phyloP scores from a whole-genome alignment of 2,888 invertebrate genomes.

The Allygus modestus region DNA sequence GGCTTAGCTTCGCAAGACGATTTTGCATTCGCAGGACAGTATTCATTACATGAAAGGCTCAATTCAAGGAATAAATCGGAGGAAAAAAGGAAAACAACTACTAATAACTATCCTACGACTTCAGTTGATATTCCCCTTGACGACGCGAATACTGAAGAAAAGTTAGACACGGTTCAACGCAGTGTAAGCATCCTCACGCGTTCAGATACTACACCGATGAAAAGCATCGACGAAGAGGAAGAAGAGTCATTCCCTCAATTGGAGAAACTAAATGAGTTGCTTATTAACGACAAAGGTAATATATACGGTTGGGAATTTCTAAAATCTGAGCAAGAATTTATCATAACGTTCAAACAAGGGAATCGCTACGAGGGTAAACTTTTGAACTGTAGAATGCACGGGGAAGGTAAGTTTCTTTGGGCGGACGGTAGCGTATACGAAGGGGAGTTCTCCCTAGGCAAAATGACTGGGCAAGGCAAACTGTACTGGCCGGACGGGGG shows the following conservation, averaged over 20 bases:
- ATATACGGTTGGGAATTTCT: constrained; percentile 46
- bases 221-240: background rate
- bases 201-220: background rate
- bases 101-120: no score
- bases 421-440: constrained; percentile 59
- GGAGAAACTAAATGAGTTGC: background rate
- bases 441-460: constrained; percentile 47
- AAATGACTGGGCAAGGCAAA: constrained; percentile 59
- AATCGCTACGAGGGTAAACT: constrained; percentile 56
- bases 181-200: background rate
- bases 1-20: no score
- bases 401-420: constrained; percentile 59
- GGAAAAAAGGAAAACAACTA: no score
- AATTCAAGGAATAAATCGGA: no score
- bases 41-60: background rate
- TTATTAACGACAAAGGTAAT: background rate
- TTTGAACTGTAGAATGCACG: constrained; percentile 60
- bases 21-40: no score
- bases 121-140: no score
- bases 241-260: background rate
- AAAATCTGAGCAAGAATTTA: constrained; percentile 7
- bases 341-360: constrained; percentile 58
- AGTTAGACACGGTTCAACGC: background rate
- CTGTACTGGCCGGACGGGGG: constrained; percentile 48
- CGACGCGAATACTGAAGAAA: no score